Conservation (phyloP, 2,797 vertebrate genomes). For the Anguilla obscura region DNA sequence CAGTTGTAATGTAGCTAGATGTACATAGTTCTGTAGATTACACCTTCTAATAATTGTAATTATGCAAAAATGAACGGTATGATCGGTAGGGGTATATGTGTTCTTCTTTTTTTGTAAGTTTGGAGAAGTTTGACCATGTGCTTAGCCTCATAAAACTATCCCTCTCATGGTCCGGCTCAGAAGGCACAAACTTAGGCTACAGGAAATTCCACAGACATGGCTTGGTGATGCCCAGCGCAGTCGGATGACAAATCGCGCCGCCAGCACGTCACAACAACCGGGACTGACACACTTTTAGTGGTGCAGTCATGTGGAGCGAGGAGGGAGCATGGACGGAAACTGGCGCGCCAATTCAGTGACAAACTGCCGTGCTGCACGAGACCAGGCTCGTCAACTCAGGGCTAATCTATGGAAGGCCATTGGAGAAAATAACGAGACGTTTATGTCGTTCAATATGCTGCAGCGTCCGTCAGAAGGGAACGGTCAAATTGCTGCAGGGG, state of each 20-base stretch:
- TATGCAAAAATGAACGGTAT: not conserved
- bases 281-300: conserved; percentile 15
- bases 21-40: not conserved
- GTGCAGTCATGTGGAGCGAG: conserved; percentile 22
- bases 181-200: not conserved
- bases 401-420: too few relatives aligned
- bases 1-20: not conserved
- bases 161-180: not conserved
- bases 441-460: not conserved
- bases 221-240: not conserved
- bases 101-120: not conserved
- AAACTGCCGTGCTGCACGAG: not conserved
- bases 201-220: conserved; percentile 25
- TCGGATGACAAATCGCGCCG: not conserved
- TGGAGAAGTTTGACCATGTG: not conserved
- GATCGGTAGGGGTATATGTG: not conserved
- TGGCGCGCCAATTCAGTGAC: not conserved
- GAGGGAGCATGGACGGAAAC: not conserved
- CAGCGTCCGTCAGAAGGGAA: not conserved
- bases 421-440: not conserved
- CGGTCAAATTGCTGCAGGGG: not conserved
- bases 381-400: not conserved
- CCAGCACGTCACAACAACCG: conserved; percentile 2
- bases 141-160: not conserved
- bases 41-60: not conserved